Evolutionary conservation across 2,113 vertebrate genomes (phyloP).

Genomic region (Gopherus flavomarginatus): DNA sequence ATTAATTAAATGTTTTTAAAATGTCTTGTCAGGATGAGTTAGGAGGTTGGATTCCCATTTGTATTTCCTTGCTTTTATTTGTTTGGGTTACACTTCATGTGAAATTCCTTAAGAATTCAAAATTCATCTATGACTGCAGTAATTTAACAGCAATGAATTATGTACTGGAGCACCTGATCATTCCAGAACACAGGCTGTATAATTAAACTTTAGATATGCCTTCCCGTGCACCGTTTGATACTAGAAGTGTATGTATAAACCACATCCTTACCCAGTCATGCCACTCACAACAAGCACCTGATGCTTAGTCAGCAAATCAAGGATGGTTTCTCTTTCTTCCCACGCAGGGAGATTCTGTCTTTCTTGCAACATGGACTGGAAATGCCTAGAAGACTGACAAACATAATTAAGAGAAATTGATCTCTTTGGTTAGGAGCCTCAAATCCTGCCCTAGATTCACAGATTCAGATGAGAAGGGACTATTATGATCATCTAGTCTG

Average conservation of each 20-base stretch:
- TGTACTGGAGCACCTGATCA: rapidly evolving
- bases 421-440: neutral
- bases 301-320: constrained; percentile 81
- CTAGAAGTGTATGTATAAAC: neutral
- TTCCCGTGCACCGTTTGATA: neutral
- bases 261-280: constrained; percentile 92
- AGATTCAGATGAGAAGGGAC: neutral
- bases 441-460: neutral
- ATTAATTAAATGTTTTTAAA: neutral
- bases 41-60: neutral
- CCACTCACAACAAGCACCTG: constrained; percentile 97
- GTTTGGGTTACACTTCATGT: neutral
- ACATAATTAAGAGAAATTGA: neutral
- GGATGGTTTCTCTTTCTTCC: constrained; percentile 89
- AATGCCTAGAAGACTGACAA: constrained; percentile 87
- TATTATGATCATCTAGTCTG: neutral
- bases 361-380: constrained; percentile 89
- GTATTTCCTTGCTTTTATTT: neutral
- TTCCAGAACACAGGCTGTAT: neutral
- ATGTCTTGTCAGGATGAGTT: neutral
- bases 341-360: constrained; percentile 93
- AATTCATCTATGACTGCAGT: neutral
- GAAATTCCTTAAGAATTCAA: neutral
- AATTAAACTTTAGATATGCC: neutral
- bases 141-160: neutral